Evolutionary conservation across 2,888 invertebrate genomes (phyloP).

Genomic region (Pristionchus mayeri): DNA sequence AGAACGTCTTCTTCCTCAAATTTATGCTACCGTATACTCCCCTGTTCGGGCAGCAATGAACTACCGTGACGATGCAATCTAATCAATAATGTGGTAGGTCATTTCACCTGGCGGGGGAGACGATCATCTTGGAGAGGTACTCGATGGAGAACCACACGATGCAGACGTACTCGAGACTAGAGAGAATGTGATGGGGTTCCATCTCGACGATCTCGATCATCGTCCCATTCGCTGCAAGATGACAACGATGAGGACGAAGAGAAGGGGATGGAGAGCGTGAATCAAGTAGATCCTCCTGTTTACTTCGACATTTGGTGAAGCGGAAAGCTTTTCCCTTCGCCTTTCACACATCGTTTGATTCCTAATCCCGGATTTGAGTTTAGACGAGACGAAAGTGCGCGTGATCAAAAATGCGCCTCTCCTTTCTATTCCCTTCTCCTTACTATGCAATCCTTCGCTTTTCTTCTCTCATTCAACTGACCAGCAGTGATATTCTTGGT

Average conservation of each 20-base stretch:
- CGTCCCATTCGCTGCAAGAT: constrained; percentile 46
- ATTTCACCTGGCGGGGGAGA: constrained; percentile 25
- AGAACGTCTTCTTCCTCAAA: constrained; percentile 58
- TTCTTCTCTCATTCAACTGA: not conserved
- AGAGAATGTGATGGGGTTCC: constrained; percentile 68
- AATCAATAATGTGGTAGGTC: too few relatives aligned
- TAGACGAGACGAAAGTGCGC: not conserved
- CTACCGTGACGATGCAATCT: too few relatives aligned
- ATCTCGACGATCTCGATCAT: constrained; percentile 53
- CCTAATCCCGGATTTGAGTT: not conserved
- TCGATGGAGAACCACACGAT: constrained; percentile 73
- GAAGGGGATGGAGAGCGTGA: not conserved
- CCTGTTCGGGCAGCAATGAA: too few relatives aligned
- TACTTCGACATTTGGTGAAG: not conserved
- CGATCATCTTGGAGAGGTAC: constrained; percentile 58
- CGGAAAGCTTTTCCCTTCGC: not conserved
- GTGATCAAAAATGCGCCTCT: too few relatives aligned
- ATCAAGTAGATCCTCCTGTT: not conserved
- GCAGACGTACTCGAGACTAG: constrained; percentile 69
- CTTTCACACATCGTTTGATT: too few relatives aligned
- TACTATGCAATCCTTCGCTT: too few relatives aligned
- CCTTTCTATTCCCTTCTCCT: too few relatives aligned
- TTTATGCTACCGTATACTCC: too few relatives aligned
- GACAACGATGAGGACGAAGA: too few relatives aligned
- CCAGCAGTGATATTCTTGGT: constrained; percentile 36